These are phyloP conservation scores for Cheilosia urbana DNA, from an alignment of 2,888 invertebrate species.

Conservation along the genomic window DNA sequence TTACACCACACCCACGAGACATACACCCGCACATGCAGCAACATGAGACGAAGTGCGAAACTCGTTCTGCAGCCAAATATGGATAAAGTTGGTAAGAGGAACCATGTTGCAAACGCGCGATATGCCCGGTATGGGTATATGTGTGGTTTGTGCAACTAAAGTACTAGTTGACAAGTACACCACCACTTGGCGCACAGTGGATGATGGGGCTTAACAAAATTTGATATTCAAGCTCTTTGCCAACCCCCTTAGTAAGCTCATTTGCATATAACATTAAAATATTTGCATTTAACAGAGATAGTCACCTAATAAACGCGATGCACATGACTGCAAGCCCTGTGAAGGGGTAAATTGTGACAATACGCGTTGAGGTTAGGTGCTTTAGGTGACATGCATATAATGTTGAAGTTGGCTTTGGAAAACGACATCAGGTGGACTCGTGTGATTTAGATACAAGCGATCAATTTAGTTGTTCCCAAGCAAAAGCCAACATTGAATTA, in stretches of 20 bases:
- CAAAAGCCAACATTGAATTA: too few species aligned
- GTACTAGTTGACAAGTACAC: constrained; percentile 55
- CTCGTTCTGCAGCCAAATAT: constrained; percentile 12
- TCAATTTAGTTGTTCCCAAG: too few species aligned
- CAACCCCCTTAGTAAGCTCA: constrained; percentile 38
- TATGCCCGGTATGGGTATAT: not conserved
- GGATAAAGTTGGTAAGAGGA: constrained; percentile 39
- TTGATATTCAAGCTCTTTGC: constrained; percentile 66
- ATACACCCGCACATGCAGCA: constrained; percentile 13
- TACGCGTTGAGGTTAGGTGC: constrained; percentile 12
- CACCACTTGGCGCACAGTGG: constrained; percentile 27
- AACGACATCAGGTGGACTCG: too few species aligned
- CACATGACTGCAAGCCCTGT: constrained; percentile 58
- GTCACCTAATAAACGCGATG: constrained; percentile 71
- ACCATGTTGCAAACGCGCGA: constrained; percentile 43
- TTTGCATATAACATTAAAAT: constrained; percentile 72
- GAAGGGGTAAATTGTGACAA: constrained; percentile 39
- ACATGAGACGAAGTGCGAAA: constrained; percentile 25
- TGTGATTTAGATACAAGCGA: too few species aligned
- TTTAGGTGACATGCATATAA: too few species aligned
- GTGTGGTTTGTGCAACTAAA: constrained; percentile 13
- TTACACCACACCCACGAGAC: constrained; percentile 59
- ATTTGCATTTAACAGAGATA: constrained; percentile 69
- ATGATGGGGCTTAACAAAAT: constrained; percentile 57
- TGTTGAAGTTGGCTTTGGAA: too few species aligned